Conservation (phyloP, 2,888 invertebrate species). For the Zele albiditarsus region DNA sequence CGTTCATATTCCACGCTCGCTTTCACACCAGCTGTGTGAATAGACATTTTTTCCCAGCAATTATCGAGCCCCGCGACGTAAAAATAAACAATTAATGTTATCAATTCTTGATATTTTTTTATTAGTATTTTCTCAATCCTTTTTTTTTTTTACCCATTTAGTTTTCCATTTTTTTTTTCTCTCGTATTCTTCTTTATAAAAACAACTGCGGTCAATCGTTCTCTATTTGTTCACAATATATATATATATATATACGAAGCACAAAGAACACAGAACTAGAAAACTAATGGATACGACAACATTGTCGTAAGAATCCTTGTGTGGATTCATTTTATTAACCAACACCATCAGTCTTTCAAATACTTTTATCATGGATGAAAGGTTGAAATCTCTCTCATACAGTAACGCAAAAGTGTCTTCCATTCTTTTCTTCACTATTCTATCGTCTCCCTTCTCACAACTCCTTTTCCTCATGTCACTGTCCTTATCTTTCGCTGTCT, state of each 20-base stretch:
- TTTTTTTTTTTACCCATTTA: not conserved
- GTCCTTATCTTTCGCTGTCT: not conserved
- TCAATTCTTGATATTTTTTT: not conserved
- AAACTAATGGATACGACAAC: constrained; percentile 54
- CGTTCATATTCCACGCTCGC: constrained; percentile 25
- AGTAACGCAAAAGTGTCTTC: not conserved
- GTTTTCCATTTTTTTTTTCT: not conserved
- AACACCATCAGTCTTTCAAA: constrained; percentile 62
- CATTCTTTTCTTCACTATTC: not conserved
- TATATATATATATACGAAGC: not conserved
- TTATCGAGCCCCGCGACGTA: too few species aligned
- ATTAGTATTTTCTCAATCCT: not conserved
- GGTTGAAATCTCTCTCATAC: constrained; percentile 29
- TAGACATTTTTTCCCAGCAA: too few species aligned
- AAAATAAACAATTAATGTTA: too few species aligned
- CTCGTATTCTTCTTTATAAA: not conserved
- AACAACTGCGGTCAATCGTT: constrained; percentile 15
- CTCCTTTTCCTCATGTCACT: too few species aligned
- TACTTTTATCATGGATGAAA: constrained; percentile 52
- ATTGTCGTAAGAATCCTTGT: constrained; percentile 47
- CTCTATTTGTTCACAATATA: constrained; percentile 35
- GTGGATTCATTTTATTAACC: constrained; percentile 62
- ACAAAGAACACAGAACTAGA: constrained; percentile 41
- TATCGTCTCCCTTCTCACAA: too few species aligned
- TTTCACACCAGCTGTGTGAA: not conserved